phyloP scores from a whole-genome alignment of 2,797 vertebrate genomes.

The Coreius guichenoti region DNA sequence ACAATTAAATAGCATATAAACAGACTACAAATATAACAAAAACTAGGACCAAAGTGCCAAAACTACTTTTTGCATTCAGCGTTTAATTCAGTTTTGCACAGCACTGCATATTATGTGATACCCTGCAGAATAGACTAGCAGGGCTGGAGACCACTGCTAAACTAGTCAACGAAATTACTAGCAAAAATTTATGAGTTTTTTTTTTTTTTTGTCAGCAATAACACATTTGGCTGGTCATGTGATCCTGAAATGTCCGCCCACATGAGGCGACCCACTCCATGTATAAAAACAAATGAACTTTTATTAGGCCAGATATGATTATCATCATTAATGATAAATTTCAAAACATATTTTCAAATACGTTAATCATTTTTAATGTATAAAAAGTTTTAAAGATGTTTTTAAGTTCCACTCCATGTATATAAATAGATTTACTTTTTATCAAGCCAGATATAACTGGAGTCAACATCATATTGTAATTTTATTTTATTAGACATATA shows the following conservation, averaged over 20 bases:
- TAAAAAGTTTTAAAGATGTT: neutral
- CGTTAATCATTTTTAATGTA: neutral
- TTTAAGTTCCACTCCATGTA: neutral
- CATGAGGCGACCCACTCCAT: neutral
- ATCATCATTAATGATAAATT: constrained; percentile 7
- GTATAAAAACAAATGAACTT: neutral
- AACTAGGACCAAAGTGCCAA: neutral
- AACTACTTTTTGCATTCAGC: neutral
- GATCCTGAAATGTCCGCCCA: neutral
- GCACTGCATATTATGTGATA: constrained; percentile 12
- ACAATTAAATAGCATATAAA: constrained; percentile 29
- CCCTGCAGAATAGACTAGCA: constrained; percentile 20
- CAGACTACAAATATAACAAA: constrained; percentile 8
- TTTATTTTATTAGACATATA: neutral
- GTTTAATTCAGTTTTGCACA: constrained; percentile 12
- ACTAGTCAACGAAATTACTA: constrained; percentile 9
- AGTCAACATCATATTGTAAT: neutral
- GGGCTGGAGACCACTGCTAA: constrained; percentile 22
- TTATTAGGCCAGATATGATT: neutral
- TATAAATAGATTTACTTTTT: neutral
- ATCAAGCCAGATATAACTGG: neutral
- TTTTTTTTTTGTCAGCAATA: neutral
- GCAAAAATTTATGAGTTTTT: neutral
- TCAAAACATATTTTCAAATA: neutral
- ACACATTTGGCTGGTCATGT: constrained; percentile 13